These are phyloP conservation scores for Umimayanthus kanabou DNA, from an alignment of 92 coral and sea anemone species.

Conservation along the genomic window DNA sequence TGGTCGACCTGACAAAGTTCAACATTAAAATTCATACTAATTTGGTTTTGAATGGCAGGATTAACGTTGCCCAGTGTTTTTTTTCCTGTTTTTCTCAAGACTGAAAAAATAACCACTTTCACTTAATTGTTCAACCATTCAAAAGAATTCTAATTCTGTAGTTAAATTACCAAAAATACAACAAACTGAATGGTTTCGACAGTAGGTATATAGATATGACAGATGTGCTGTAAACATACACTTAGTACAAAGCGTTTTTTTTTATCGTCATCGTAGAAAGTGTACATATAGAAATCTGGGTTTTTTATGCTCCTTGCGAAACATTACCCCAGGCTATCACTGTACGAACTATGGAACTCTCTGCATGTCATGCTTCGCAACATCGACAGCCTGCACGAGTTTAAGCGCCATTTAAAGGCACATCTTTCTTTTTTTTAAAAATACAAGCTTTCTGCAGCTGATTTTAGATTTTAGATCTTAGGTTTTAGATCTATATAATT, in stretches of 20 bases:
- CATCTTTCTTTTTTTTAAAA: too few species aligned
- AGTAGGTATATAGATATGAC: neutral
- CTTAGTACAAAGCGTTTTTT: neutral
- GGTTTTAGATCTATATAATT: too few species aligned
- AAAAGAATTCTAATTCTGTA: neutral
- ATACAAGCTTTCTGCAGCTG: too few species aligned
- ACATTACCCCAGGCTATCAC: neutral
- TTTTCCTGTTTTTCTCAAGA: constrained; percentile 4
- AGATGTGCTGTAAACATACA: neutral
- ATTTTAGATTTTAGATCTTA: too few species aligned
- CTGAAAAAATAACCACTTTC: neutral
- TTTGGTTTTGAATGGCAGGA: constrained; percentile 22
- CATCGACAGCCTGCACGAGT: too few species aligned
- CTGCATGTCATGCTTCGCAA: too few species aligned
- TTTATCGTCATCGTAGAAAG: neutral
- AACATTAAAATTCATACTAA: constrained; percentile 35
- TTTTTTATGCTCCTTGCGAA: neutral
- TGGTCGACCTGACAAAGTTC: constrained; percentile 16
- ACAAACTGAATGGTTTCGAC: neutral
- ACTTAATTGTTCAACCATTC: constrained; percentile 2
- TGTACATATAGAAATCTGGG: neutral
- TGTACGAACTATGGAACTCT: too few species aligned
- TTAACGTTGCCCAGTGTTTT: neutral
- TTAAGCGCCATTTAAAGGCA: too few species aligned
- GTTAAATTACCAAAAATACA: neutral